These are phyloP conservation scores for Tribolium madens DNA, from an alignment of 1,140 invertebrate genomes.

Conservation along the genomic window DNA sequence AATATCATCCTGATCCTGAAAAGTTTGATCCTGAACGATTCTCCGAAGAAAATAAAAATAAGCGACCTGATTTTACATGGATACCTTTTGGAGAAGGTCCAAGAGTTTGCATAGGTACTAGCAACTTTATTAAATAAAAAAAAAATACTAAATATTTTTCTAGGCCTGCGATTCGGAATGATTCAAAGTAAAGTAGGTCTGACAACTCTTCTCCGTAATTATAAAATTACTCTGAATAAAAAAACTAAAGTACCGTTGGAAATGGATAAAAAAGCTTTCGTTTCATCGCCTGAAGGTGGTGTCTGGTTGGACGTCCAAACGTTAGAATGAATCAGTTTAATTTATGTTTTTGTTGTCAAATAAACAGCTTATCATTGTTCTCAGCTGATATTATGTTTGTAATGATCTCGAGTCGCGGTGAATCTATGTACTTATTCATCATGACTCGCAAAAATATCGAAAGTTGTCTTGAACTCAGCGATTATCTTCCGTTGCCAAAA, in stretches of 20 bases:
- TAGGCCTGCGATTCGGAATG: constrained; percentile 69
- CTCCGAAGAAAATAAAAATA: constrained; percentile 65
- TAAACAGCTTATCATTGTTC: neutral
- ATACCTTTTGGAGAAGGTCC: constrained; percentile 72
- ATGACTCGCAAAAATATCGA: neutral
- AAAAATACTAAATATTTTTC: too few relatives aligned
- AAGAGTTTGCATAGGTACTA: constrained; percentile 69
- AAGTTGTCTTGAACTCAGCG: neutral
- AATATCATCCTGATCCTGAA: constrained; percentile 74
- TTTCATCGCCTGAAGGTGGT: neutral
- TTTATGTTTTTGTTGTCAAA: neutral
- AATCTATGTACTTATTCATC: neutral
- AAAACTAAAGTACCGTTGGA: constrained; percentile 36
- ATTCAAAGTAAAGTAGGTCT: constrained; percentile 67
- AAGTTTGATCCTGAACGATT: constrained; percentile 79
- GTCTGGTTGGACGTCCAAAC: constrained; percentile 10
- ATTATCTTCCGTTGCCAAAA: neutral
- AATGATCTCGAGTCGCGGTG: neutral
- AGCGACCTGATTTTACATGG: constrained; percentile 63
- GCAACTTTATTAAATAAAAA: neutral
- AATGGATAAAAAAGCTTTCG: neutral
- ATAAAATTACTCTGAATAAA: constrained; percentile 55
- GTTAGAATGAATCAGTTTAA: neutral
- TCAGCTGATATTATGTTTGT: neutral
- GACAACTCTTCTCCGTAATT: constrained; percentile 63